Evolutionary conservation across 2,888 invertebrate species (phyloP), one percentile per base, ranked within the genome.

Genomic region (Pseudeuparius sepicola): DNA sequence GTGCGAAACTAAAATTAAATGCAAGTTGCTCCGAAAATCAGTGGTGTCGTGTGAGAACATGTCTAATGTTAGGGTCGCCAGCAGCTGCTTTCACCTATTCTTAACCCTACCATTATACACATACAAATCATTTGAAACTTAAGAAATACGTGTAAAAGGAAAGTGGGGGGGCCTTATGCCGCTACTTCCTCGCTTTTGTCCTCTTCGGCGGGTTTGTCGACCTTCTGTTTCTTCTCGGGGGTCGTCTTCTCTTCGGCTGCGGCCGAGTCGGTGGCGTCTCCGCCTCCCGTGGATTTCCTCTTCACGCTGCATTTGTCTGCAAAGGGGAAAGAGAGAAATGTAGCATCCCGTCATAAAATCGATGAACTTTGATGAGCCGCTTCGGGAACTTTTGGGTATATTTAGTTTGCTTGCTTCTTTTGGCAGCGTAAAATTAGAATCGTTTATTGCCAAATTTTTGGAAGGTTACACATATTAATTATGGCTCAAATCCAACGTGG

Each of bases 181-280:
- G 65, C 66, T 48, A 40, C 42, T 28, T 42, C 42, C 3, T 40
- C 40, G 23, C 69, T 69, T 47, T 68, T 67, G 16, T 63, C 61
- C 50, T 76, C 76, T 9, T 75, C 75, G n/a, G 69, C 69, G 5
- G 68, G 60, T 29, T 78, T 78, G 9, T 70, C 73, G 35, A 78
- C 65, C 64, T 78, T 81, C 44, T 76, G 72, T 54, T 81, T 81
- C 63, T 81, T 81, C 54, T 80, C 80, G 5, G 79, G 78, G 39
- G 75, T 73, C 28, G 68, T 71, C 47, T 72, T 77, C 43, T 77
- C 77, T 34, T 58, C 57, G 5, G 57, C 51, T 34, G 54, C 48
- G 23, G 48, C 55, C 26, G 60, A 62, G 12, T 65, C 57, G 6
- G 64, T 63, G 29, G 71, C 73, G 32, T 67, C 72, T 3, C 64